Evolutionary conservation across 1,140 invertebrate genomes (phyloP).

Genomic region (Aphelenchoides besseyi): DNA sequence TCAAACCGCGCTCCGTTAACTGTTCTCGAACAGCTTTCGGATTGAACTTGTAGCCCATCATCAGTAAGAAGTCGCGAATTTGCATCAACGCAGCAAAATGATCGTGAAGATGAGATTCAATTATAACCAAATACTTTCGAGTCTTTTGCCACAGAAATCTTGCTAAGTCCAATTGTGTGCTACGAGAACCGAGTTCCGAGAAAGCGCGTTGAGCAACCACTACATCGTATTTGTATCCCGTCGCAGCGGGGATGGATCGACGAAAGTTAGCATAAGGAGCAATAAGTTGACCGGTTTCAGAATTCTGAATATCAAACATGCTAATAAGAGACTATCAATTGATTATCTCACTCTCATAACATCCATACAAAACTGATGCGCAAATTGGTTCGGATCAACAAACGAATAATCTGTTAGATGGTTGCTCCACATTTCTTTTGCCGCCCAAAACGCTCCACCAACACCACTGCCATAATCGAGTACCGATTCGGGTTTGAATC

Average conservation of each 20-base stretch:
- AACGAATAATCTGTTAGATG: slow-evolving; percentile 34
- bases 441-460: slow-evolving; percentile 48
- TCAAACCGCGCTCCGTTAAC: slow-evolving; percentile 18
- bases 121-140: slow-evolving; percentile 54
- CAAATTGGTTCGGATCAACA: slow-evolving; percentile 33
- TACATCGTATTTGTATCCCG: slow-evolving; percentile 50
- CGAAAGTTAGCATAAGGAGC: slow-evolving; percentile 25
- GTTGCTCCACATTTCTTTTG: slow-evolving; percentile 40
- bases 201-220: slow-evolving; percentile 49
- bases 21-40: slow-evolving; percentile 20
- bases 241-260: slow-evolving; percentile 35
- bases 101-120: slow-evolving; percentile 45
- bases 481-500: slow-evolving; percentile 40
- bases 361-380: slow-evolving; percentile 37
- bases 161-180: slow-evolving; percentile 43
- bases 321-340: slow-evolving; percentile 19
- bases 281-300: slow-evolving; percentile 1
- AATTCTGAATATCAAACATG: not conserved
- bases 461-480: slow-evolving; percentile 51
- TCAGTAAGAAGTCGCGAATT: slow-evolving; percentile 49
- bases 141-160: slow-evolving; percentile 45
- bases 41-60: slow-evolving; percentile 38
- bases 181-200: slow-evolving; percentile 41
- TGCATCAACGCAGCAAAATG: slow-evolving; percentile 48
- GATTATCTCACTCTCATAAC: slow-evolving; percentile 32